These are phyloP conservation scores for Ophioninae sp. DNA, from an alignment of 2,888 invertebrate genomes.

Conservation along the genomic window DNA sequence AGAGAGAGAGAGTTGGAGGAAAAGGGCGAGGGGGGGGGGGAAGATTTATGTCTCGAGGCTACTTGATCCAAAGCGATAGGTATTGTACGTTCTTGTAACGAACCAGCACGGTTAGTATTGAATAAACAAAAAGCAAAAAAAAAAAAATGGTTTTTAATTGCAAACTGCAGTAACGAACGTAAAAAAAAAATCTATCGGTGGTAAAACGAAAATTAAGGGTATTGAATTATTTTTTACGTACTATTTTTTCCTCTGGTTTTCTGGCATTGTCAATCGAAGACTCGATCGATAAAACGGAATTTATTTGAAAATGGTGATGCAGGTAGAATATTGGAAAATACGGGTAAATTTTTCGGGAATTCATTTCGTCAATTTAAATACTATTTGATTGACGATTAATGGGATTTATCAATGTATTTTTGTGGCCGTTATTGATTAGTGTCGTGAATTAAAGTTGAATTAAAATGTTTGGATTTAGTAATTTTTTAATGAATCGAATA, in stretches of 20 bases:
- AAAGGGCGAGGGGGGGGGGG: neutral
- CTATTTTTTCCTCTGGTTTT: neutral
- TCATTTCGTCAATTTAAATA: too few relatives aligned
- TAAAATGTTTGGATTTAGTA: too few relatives aligned
- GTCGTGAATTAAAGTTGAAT: too few relatives aligned
- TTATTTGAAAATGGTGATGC: too few relatives aligned
- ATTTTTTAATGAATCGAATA: too few relatives aligned
- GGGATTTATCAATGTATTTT: too few relatives aligned
- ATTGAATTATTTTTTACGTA: conserved; percentile 14
- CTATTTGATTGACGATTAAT: too few relatives aligned
- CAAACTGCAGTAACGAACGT: conserved; percentile 18
- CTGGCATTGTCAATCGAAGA: too few relatives aligned
- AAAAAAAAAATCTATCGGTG: conserved; percentile 10
- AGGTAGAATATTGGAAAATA: too few relatives aligned
- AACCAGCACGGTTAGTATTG: conserved; percentile 63
- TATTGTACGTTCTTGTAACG: conserved; percentile 61
- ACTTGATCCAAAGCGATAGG: conserved; percentile 64
- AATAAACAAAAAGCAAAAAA: conserved; percentile 31
- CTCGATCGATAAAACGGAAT: too few relatives aligned
- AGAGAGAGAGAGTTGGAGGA: neutral
- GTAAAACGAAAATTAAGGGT: conserved; percentile 18
- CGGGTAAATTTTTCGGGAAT: too few relatives aligned
- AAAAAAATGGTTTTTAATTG: neutral
- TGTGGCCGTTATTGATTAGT: too few relatives aligned
- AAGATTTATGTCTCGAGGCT: conserved; percentile 46